Evolutionary conservation across 2,797 vertebrate species (phyloP).

Genomic region (Cichlasoma orientale): DNA sequence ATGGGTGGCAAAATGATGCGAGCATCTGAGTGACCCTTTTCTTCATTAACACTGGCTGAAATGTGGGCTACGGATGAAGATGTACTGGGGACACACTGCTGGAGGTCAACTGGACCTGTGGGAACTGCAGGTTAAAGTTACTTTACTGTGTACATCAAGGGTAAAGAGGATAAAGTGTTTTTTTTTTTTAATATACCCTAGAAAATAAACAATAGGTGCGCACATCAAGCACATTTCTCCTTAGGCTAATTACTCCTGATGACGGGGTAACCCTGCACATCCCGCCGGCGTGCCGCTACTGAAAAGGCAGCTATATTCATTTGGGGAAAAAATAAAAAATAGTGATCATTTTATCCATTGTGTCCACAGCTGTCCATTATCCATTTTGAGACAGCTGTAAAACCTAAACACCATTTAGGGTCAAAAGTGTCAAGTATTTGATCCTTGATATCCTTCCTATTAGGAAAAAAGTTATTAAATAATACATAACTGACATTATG

Average conservation of each 20-base stretch:
- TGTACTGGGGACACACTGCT: conserved; percentile 6
- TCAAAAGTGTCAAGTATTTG: not conserved
- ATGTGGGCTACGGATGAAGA: not conserved
- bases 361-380: no score
- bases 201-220: conserved; percentile 4
- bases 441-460: not conserved
- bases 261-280: not conserved
- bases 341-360: no score
- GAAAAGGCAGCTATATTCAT: not conserved
- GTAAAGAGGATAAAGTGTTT: not conserved
- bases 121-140: conserved; percentile 28
- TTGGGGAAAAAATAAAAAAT: not conserved
- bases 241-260: not conserved
- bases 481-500: not conserved
- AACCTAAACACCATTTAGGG: no score
- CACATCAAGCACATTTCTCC: not conserved
- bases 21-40: conserved; percentile 26
- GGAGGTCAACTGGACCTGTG: not conserved
- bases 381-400: no score
- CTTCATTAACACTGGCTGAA: conserved; percentile 5
- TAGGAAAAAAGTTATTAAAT: not conserved
- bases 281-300: not conserved
- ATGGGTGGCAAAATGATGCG: conserved; percentile 14
- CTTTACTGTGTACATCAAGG: conserved; percentile 24
- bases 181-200: not conserved